phyloP scores from a whole-genome alignment of 1,140 invertebrate genomes.

The Rhyacophila brunnea region DNA sequence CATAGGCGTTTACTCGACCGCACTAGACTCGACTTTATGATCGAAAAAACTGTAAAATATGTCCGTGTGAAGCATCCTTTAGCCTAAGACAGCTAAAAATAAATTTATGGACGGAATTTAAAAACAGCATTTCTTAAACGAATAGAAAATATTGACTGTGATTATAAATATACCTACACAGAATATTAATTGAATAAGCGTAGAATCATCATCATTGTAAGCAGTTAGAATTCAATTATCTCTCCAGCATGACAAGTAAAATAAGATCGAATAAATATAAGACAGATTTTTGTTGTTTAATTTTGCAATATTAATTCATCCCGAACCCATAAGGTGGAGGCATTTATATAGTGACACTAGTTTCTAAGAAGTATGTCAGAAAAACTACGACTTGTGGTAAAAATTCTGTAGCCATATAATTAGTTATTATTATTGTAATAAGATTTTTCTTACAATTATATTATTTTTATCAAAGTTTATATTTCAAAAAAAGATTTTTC shows the following conservation, averaged over 20 bases:
- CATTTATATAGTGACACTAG: constrained; percentile 36
- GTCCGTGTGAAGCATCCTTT: too few species aligned
- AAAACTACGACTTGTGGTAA: constrained; percentile 32
- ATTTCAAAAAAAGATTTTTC: constrained; percentile 35
- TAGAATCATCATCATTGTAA: too few species aligned
- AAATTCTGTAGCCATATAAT: constrained; percentile 36
- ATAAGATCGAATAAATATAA: constrained; percentile 5
- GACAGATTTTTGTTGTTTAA: constrained; percentile 22
- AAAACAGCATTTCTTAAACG: too few species aligned
- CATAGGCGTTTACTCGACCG: too few species aligned
- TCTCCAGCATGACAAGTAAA: constrained; percentile 22
- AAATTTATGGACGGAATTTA: too few species aligned
- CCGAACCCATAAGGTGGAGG: constrained; percentile 36
- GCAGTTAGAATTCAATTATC: constrained; percentile 11
- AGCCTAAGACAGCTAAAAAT: too few species aligned
- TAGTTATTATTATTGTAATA: constrained; percentile 32
- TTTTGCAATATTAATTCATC: constrained; percentile 37
- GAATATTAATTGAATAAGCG: too few species aligned
- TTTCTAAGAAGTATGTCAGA: constrained; percentile 30
- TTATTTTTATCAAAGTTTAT: constrained; percentile 38
- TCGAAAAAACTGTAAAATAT: too few species aligned
- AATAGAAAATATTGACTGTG: too few species aligned
- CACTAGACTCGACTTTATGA: too few species aligned
- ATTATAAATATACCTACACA: too few species aligned
- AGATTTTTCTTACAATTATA: constrained; percentile 37